Percentiles rank a stretch among this genome's conserved stretches.
Conservation (phyloP, 2,888 invertebrate genomes). For the Tipula vernalis region DNA sequence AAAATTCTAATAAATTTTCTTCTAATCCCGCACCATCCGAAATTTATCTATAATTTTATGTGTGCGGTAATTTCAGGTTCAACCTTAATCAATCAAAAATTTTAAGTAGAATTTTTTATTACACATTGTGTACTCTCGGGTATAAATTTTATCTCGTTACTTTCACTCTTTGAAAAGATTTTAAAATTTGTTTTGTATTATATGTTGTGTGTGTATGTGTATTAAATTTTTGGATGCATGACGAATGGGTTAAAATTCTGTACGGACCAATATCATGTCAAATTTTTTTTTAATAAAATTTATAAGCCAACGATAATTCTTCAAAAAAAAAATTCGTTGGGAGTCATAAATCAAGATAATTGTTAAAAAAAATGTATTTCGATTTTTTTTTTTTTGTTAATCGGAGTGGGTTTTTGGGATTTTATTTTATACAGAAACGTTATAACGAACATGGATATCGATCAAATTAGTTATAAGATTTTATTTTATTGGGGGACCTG, state of each 20-base stretch:
- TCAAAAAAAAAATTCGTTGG: background rate
- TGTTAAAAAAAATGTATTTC: background rate
- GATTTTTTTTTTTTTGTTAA: background rate
- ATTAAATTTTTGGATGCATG: background rate
- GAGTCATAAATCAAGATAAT: conserved; percentile 4
- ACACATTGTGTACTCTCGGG: background rate
- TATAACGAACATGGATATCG: background rate
- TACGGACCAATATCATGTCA: background rate
- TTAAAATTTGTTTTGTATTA: background rate
- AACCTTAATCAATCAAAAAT: background rate
- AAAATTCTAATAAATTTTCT: background rate
- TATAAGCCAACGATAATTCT: background rate
- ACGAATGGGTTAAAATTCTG: background rate
- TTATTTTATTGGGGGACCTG: background rate
- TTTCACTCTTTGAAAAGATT: background rate
- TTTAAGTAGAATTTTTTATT: background rate
- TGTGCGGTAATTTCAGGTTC: background rate
- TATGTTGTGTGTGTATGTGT: background rate
- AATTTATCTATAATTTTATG: background rate
- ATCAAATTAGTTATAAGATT: background rate
- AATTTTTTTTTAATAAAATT: background rate
- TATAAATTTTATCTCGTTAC: background rate
- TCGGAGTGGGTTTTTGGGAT: background rate
- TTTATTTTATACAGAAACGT: background rate
- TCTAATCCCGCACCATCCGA: background rate